These are phyloP conservation scores for Poecile atricapillus DNA, from an alignment of 2,113 vertebrate species.

Conservation along the genomic window DNA sequence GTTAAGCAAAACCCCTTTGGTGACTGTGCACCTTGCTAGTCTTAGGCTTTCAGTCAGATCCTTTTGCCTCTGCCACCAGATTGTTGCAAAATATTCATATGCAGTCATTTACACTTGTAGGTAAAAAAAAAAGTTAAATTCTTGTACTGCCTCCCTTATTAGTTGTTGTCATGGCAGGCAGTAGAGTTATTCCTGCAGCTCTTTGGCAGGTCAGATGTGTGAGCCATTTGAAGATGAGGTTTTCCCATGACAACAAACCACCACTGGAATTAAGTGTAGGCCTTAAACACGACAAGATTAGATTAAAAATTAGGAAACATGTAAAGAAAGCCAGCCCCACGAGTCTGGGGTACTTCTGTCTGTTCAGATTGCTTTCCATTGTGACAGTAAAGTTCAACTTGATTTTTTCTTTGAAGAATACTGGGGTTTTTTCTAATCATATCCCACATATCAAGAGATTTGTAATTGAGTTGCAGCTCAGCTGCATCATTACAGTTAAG, in stretches of 20 bases:
- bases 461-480: not conserved
- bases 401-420: not conserved
- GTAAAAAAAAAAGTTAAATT: not conserved
- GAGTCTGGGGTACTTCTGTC: not conserved
- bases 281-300: not conserved
- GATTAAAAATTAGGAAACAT: not conserved
- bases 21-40: not conserved
- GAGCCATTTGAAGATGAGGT: not conserved
- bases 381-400: not conserved
- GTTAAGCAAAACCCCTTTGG: not conserved
- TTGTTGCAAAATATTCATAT: not conserved
- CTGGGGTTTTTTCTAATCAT: rapidly evolving
- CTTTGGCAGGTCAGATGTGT: not conserved
- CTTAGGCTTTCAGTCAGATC: not conserved
- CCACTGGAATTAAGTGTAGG: not conserved
- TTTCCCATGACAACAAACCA: not conserved
- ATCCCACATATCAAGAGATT: not conserved
- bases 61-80: not conserved
- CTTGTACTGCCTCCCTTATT: not conserved
- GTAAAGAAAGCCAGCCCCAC: not conserved
- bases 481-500: not conserved
- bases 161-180: not conserved
- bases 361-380: not conserved
- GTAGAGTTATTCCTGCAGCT: not conserved
- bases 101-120: not conserved